Base-by-base conservation (phyloP, 2,113 vertebrate species). In the Colaptes auratus region DNA sequence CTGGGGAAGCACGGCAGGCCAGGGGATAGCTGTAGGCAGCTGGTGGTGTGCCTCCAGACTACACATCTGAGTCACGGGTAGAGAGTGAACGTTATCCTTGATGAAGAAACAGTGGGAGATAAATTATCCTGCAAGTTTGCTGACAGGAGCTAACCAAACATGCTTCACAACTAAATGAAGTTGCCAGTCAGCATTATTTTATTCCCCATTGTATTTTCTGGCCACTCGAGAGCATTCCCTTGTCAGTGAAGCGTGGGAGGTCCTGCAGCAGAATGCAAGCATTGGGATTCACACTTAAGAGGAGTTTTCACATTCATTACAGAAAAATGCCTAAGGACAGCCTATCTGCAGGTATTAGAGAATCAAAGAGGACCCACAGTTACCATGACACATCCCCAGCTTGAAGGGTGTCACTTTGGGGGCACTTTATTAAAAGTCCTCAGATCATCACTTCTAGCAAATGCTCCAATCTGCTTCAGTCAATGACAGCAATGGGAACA, bases 111-210 rank as follows among this genome's bases (percentile, higher is more conserved):
- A 65, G 52, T 44, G 63, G 69, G 87, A 96, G 94, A 95, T 90
- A 71, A 88, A 95, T 98, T 97, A 89, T 88, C 83, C 56, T 3
- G 1, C 7, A 30, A 95, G 90, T 95, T 93, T 95, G 87, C 84
- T 94, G 95, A 94, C 70, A 77, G 78, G 56, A 96, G 70, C 76
- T 90, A 94, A 94, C 91, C 94, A 95, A 85, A 92, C 0, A 7
- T 61, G n/a, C 70, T 89, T 88, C 87, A 95, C 59, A 91, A 88
- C 52, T 94, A 74, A 96, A 92, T 95, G 69, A 95, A 96, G 93
- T 93, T 92, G 79, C 56, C 55, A 31, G n/a, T 71, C 82, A 85
- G 90, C 31, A 8, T 86, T 87, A 88, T 91, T 96, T 96, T 80
- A 53, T 56, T 52, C 64, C 56, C 25, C 35, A 10, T 90, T 89